phyloP scores from a whole-genome alignment of 2,888 invertebrate species.

The Rambutsinella grinnellia region DNA sequence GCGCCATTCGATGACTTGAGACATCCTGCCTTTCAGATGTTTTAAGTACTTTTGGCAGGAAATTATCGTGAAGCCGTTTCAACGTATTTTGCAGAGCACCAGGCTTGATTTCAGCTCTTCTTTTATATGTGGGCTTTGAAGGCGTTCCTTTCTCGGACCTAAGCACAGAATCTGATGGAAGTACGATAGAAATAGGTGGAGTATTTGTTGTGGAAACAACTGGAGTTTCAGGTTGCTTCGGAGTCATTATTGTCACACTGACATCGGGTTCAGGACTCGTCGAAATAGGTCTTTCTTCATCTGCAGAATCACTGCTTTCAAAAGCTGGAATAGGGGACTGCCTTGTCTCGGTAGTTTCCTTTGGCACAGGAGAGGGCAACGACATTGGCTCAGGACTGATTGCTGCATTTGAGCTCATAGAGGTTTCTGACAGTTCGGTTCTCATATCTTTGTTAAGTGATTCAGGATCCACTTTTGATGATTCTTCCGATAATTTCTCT shows the following conservation, averaged over 20 bases:
- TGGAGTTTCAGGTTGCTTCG: conserved; percentile 15
- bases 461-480: no score
- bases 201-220: conserved; percentile 8
- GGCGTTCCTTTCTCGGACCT: conserved; percentile 6
- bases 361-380: no score
- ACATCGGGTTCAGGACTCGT: neutral
- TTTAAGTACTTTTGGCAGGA: conserved; percentile 42
- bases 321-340: no score
- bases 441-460: no score
- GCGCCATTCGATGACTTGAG: neutral
- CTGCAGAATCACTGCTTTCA: no score
- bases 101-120: conserved; percentile 42
- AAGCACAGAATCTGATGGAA: conserved; percentile 18
- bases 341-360: no score
- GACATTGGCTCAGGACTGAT: no score
- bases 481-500: no score
- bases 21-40: conserved; percentile 31
- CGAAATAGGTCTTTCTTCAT: neutral
- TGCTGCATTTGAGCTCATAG: no score
- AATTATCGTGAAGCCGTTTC: conserved; percentile 42
- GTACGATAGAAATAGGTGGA: conserved; percentile 52
- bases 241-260: conserved; percentile 30
- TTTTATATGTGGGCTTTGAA: conserved; percentile 35
- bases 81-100: conserved; percentile 43
- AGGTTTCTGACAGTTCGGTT: no score